These are phyloP conservation scores for Tonatia bakeri DNA, from an alignment of 2,113 vertebrate species.

Conservation along the genomic window DNA sequence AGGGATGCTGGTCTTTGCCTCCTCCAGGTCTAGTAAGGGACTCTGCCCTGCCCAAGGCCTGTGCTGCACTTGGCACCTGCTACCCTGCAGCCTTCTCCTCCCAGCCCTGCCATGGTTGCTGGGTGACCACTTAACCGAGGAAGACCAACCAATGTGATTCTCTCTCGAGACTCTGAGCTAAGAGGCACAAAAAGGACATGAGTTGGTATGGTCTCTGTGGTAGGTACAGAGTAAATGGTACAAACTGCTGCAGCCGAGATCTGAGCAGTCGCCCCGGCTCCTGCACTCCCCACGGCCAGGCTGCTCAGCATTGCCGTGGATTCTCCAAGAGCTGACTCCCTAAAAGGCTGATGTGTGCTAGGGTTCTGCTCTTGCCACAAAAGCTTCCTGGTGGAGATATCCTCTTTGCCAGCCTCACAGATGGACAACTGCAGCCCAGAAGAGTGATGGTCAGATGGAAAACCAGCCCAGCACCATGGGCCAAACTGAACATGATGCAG, in stretches of 20 bases:
- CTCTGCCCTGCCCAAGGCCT: neutral
- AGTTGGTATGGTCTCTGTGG: neutral
- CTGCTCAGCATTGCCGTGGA: neutral
- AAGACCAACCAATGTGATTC: neutral
- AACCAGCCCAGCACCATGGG: neutral
- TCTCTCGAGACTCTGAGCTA: neutral
- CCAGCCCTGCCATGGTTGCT: neutral
- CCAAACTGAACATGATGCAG: neutral
- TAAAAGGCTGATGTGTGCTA: neutral
- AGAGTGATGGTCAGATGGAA: neutral
- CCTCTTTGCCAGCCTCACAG: neutral
- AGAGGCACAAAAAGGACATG: neutral
- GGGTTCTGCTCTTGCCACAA: neutral
- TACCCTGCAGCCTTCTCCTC: neutral
- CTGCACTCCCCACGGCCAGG: neutral
- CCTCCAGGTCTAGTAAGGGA: neutral
- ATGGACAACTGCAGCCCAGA: neutral
- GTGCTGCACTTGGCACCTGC: neutral
- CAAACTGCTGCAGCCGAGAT: neutral
- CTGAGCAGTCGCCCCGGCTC: neutral
- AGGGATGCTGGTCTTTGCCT: neutral
- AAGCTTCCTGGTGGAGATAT: neutral
- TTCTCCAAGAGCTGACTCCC: neutral
- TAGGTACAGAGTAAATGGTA: neutral
- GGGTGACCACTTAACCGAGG: neutral